These are phyloP conservation scores for Atta cephalotes DNA, from an alignment of 1,140 invertebrate genomes.

Conservation along the genomic window DNA sequence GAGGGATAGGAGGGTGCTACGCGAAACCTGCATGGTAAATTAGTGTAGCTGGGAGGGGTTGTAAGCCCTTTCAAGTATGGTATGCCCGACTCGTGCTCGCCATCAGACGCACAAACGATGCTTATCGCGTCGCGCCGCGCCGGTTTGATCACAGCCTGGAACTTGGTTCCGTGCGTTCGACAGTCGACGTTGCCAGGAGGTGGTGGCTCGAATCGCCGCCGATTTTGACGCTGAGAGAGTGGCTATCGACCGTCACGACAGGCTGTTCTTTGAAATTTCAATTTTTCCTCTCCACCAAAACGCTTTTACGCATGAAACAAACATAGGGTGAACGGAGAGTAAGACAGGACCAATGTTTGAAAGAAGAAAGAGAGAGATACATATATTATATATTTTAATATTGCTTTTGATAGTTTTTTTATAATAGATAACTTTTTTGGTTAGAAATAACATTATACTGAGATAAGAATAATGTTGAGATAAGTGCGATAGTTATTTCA, in stretches of 20 bases:
- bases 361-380: background rate
- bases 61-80: conserved; percentile 73
- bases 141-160: conserved; percentile 72
- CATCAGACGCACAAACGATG: conserved; percentile 78
- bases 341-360: conserved; percentile 3
- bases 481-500: background rate
- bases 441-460: background rate
- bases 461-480: background rate
- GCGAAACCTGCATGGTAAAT: conserved; percentile 76
- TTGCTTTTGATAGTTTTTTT: background rate
- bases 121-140: conserved; percentile 66
- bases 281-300: conserved; percentile 14
- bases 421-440: conserved; percentile 9
- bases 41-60: conserved; percentile 63
- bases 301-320: conserved; percentile 17
- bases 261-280: conserved; percentile 49
- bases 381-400: conserved; percentile 10
- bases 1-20: conserved; percentile 26
- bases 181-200: conserved; percentile 19
- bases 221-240: conserved; percentile 26
- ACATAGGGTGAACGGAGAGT: background rate
- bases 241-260: conserved; percentile 19
- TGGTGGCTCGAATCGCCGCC: conserved; percentile 15
- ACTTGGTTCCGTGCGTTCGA: conserved; percentile 59
- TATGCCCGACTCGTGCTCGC: conserved; percentile 49